Base-by-base conservation (phyloP, 2,888 invertebrate genomes). In the Epinotia brunnichana region DNA sequence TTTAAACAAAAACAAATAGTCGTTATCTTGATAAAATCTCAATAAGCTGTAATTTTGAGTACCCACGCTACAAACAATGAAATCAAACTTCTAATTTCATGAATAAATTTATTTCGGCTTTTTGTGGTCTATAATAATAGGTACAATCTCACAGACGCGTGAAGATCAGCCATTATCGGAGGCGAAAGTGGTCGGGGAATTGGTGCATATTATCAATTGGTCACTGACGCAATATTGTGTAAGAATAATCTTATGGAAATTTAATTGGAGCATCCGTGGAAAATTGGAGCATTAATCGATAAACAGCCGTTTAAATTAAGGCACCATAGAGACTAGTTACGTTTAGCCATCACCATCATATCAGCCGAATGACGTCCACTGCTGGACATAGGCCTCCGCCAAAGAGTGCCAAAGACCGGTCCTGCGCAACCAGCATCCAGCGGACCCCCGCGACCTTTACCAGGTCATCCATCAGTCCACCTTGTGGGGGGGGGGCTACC, bases 131-230 rank as follows among this genome's bases (percentile, higher is more conserved):
- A 13, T 71, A 71, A 68, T 68, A 56, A 61, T 72, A 73, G 56
- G 56, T 21, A 57, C 41, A 63, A 53, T 53, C 41, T 67, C 39
- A 68, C 13, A 63, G 21, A 51, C 29, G 73, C 69, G 73, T 73
- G 63, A 73, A 73, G 56, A 24, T 21, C 21, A 17, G 17, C 57
- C 48, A 73, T 73, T 69, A 73, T 73, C 54, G 56, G 15, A 19
- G 61, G 67, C 62, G 72, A 69, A 73, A 73, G 68, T 19, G 62
- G 57, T 57, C 15, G 17, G 15, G 57, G 73, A 73, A 73, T 69
- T 73, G 73, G 73, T 73, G 73, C 73, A 73, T 69, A 73, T 69
- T 73, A 73, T 73, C 73, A 63, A 73, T 73, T 73, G 73, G 73
- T 69, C 68, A 69, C 63, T 59, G 73, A 73, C 69, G 73, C 57